phyloP scores from a whole-genome alignment of 1,140 invertebrate genomes.

The Frieseomelitta varia region DNA sequence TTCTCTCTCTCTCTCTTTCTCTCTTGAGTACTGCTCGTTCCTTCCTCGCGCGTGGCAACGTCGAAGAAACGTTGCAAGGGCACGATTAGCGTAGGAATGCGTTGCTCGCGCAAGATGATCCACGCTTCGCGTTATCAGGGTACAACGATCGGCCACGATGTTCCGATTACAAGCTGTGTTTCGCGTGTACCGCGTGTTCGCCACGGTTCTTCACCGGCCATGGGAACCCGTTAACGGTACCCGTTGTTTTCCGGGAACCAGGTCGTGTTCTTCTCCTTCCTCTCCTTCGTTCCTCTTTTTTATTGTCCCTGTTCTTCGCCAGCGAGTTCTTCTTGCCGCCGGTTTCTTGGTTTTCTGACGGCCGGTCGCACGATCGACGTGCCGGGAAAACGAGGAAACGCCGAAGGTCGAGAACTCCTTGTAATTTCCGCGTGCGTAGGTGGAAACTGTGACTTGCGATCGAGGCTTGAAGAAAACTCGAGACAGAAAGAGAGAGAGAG shows the following conservation, averaged over 20 bases:
- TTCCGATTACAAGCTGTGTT: conserved; percentile 33
- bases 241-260: conserved; percentile 53
- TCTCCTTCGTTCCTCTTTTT: neutral
- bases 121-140: conserved; percentile 32
- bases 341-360: too few species aligned
- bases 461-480: neutral
- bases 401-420: conserved; percentile 46
- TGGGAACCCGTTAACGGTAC: conserved; percentile 55
- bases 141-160: conserved; percentile 40
- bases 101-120: conserved; percentile 37
- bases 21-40: neutral
- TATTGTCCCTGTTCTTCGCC: neutral
- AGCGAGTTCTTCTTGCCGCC: too few species aligned
- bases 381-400: conserved; percentile 6
- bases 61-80: neutral
- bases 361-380: too few species aligned
- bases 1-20: neutral
- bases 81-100: conserved; percentile 40
- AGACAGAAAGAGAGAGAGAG: neutral
- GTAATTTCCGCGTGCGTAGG: conserved; percentile 40
- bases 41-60: neutral
- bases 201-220: conserved; percentile 16
- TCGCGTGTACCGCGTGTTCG: conserved; percentile 9
- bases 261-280: conserved; percentile 17
- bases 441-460: neutral